phyloP scores from a whole-genome alignment of 1,140 invertebrate genomes.

The Branchinecta lynchi region DNA sequence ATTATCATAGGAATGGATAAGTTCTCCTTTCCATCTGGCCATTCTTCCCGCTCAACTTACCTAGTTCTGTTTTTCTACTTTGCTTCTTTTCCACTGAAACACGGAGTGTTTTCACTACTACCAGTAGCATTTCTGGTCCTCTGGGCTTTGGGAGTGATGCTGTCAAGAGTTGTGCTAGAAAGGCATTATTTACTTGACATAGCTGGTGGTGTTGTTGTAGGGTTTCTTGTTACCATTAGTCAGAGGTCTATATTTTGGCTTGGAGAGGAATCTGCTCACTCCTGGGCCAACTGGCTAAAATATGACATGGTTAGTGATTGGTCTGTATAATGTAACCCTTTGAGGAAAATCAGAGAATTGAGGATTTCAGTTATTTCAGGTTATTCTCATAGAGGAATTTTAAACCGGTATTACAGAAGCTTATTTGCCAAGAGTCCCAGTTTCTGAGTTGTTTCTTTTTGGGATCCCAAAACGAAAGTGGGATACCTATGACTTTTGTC shows the following conservation, averaged over 20 bases:
- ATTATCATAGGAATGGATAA: constrained; percentile 55
- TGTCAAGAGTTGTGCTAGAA: constrained; percentile 61
- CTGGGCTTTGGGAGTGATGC: constrained; percentile 55
- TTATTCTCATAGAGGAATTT: too few relatives aligned
- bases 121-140: constrained; percentile 26
- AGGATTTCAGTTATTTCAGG: too few relatives aligned
- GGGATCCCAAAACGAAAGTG: too few relatives aligned
- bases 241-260: background rate
- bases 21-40: constrained; percentile 91
- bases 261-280: background rate
- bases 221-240: constrained; percentile 46
- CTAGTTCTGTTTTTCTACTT: constrained; percentile 48
- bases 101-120: constrained; percentile 40
- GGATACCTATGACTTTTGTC: too few relatives aligned
- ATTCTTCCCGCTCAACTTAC: constrained; percentile 68
- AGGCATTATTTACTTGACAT: constrained; percentile 81
- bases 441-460: too few relatives aligned
- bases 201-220: constrained; percentile 51
- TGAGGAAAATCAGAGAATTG: too few relatives aligned
- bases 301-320: background rate
- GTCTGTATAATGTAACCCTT: background rate
- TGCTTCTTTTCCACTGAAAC: background rate
- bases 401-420: too few relatives aligned
- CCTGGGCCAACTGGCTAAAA: background rate
- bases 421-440: too few relatives aligned